A percentile compares a stretch with the other conserved stretches of the same genome.
Conservation (phyloP, 2,888 invertebrate genomes). For the Leptinotarsa rubiginosa region DNA sequence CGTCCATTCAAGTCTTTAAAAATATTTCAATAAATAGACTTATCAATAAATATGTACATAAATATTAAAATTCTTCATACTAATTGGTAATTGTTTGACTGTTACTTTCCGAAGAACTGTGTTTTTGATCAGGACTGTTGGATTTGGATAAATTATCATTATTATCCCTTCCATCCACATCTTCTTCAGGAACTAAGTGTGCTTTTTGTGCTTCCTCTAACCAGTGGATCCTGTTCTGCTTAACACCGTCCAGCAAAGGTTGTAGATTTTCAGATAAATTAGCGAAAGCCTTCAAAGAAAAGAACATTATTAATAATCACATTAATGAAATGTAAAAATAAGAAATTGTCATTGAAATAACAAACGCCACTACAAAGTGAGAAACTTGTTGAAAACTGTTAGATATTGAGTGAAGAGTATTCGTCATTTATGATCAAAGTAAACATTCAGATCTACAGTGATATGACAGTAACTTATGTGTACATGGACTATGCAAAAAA, state of each 20-base stretch:
- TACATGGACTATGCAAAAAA: too few species aligned
- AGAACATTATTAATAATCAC: not conserved
- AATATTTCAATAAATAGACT: slow-evolving; percentile 58
- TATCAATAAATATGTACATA: slow-evolving; percentile 49
- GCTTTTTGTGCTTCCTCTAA: slow-evolving; percentile 67
- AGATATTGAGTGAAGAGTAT: too few species aligned
- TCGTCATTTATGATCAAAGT: too few species aligned
- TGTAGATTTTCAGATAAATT: slow-evolving; percentile 81
- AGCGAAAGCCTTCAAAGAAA: slow-evolving; percentile 79
- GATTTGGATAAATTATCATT: slow-evolving; percentile 61
- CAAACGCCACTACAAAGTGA: too few species aligned
- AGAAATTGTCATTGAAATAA: not conserved
- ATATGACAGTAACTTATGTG: too few species aligned
- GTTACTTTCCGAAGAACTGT: slow-evolving; percentile 44
- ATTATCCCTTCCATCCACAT: slow-evolving; percentile 54
- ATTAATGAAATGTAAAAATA: not conserved
- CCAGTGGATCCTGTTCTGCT: slow-evolving; percentile 87
- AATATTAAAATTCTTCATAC: slow-evolving; percentile 38
- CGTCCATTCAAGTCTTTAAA: slow-evolving; percentile 55
- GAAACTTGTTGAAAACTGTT: too few species aligned
- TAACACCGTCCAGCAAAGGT: slow-evolving; percentile 86
- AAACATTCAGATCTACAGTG: too few species aligned
- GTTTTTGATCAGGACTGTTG: slow-evolving; percentile 55
- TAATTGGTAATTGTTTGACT: slow-evolving; percentile 53
- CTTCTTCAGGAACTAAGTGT: slow-evolving; percentile 33